Conservation (phyloP, 2,113 vertebrate genomes). For the Calypte anna region DNA sequence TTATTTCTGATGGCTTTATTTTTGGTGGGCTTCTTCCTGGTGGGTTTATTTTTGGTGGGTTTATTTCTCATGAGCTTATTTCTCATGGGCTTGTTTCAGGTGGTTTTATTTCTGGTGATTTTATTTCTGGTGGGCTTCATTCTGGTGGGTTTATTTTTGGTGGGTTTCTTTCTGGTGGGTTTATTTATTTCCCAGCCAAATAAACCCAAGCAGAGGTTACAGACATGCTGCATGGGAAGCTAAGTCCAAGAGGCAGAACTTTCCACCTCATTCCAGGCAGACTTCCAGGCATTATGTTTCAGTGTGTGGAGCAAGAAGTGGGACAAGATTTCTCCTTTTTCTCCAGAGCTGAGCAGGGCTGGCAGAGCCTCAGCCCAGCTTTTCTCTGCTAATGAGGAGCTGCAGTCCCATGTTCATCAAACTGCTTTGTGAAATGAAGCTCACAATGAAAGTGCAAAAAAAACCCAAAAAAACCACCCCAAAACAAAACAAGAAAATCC, state of each 20-base stretch:
- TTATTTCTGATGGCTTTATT: too few relatives aligned
- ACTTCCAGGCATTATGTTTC: neutral
- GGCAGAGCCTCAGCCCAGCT: neutral
- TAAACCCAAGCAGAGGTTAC: neutral
- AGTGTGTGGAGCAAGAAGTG: neutral
- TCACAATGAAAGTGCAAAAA: neutral
- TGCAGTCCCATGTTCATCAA: neutral
- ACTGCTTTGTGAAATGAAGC: neutral
- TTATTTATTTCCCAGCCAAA: neutral
- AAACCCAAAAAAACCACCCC: too few relatives aligned
- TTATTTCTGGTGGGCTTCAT: too few relatives aligned
- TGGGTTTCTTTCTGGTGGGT: too few relatives aligned
- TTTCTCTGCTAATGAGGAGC: neutral
- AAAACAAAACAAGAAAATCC: too few relatives aligned
- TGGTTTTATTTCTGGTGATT: too few relatives aligned
- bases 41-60: too few relatives aligned
- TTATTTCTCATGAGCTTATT: too few relatives aligned
- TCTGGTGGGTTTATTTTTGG: too few relatives aligned
- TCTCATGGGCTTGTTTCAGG: too few relatives aligned
- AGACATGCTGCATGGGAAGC: accelerated
- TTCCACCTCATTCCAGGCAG: neutral
- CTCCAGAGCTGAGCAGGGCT: neutral
- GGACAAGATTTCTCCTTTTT: neutral
- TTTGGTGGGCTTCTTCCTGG: too few relatives aligned
- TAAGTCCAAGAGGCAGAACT: neutral